Evolutionary conservation across 1,140 invertebrate species (phyloP), one percentile per base, ranked within the genome.

Genomic region (Gonioctena quinquepunctata): DNA sequence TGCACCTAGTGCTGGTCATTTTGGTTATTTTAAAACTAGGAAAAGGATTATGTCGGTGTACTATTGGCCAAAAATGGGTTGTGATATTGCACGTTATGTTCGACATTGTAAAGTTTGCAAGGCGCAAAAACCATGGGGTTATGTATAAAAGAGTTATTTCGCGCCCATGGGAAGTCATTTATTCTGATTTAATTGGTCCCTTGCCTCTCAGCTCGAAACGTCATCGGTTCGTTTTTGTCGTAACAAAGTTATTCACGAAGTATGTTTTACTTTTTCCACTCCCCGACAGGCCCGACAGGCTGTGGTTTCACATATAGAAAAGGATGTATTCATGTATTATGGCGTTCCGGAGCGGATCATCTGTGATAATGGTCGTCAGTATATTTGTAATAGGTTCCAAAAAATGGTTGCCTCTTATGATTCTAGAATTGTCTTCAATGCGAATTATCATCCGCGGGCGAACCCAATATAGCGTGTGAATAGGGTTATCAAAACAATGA

Each of bases 111-210:
- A 4, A 6, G 16, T 52, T 7, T 52, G 49, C 1, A 18, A 13
- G 5, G 6, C 49, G 6, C 19, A 18, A 13, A 52, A 52, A 52
- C 5, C 6, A 23, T 71, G 71, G 49, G 52, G n/a, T n/a, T n/a
- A n/a, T n/a, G n/a, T n/a, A n/a, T n/a, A n/a, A n/a, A n/a, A n/a
- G n/a, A n/a, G n/a, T 59, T 28, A 56, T 71, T 26, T 3, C 68
- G 57, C 69, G 68, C 64, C 70, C 70, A 11, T 72, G 62, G 27
- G 66, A 72, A 33, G 33, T 19, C 2, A 69, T 72, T 61, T 72
- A 66, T 2, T 26, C 33, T 7, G 69, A 60, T 56, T 3, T 66
- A 2, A 22, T 70, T 1, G 69, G 69, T 5, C 56, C 62, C 18
- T 70, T n/a, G n/a, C n/a, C n/a, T n/a, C n/a, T n/a, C n/a, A n/a